Percentiles rank a stretch among this genome's conserved stretches.
Conservation (phyloP, 2,888 invertebrate species). For the Villa cingulata region DNA sequence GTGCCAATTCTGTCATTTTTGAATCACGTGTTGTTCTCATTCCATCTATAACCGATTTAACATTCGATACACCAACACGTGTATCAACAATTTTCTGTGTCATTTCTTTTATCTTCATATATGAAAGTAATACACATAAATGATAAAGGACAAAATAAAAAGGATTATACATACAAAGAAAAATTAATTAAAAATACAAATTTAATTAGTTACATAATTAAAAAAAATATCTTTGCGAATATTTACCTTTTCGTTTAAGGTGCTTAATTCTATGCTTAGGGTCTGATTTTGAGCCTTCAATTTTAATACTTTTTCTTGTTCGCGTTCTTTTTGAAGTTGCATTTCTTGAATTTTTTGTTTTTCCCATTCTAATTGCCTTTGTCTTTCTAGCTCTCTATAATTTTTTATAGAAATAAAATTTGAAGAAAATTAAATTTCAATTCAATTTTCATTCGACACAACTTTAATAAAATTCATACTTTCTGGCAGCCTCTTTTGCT, state of each 20-base stretch:
- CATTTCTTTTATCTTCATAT: slow-evolving; percentile 65
- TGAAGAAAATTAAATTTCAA: not conserved
- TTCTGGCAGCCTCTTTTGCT: slow-evolving; percentile 63
- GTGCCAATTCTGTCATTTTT: slow-evolving; percentile 75
- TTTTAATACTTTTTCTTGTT: slow-evolving; percentile 70
- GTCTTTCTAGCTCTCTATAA: slow-evolving; percentile 77
- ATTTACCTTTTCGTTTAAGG: slow-evolving; percentile 35
- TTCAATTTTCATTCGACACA: not conserved
- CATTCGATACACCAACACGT: slow-evolving; percentile 72
- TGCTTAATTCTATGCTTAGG: slow-evolving; percentile 62
- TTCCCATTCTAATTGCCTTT: slow-evolving; percentile 92
- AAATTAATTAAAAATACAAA: slow-evolving; percentile 8
- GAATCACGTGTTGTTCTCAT: slow-evolving; percentile 87
- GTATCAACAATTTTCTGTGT: slow-evolving; percentile 72
- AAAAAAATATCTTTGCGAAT: not conserved
- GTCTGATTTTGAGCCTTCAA: slow-evolving; percentile 80
- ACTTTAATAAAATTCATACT: slow-evolving; percentile 21
- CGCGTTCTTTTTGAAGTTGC: slow-evolving; percentile 70
- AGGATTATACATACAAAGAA: too few species aligned
- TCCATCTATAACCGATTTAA: slow-evolving; percentile 90
- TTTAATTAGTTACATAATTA: not conserved
- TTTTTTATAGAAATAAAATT: not conserved
- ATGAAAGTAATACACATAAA: too few species aligned
- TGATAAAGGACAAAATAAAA: too few species aligned
- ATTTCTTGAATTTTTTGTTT: slow-evolving; percentile 77